These are phyloP conservation scores for Operophtera brumata DNA, from an alignment of 2,888 invertebrate species.

Conservation along the genomic window DNA sequence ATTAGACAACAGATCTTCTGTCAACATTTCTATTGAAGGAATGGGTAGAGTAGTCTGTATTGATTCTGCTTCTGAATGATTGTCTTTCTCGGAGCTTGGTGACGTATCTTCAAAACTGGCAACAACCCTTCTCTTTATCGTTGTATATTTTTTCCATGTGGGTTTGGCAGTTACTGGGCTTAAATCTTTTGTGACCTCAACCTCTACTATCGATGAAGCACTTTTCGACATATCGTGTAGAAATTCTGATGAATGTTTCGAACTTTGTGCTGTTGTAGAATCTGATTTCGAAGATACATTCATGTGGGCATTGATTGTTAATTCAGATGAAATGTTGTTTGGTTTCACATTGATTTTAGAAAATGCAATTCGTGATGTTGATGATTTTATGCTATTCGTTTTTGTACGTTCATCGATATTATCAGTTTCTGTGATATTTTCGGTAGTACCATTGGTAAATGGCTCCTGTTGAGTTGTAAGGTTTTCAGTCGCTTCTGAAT, in stretches of 20 bases:
- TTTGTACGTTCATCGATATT: background rate
- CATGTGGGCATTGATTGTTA: background rate
- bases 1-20: slow-evolving; percentile 20
- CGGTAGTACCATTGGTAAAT: background rate
- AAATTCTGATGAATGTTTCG: background rate
- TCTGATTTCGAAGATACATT: background rate
- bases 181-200: background rate
- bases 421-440: background rate
- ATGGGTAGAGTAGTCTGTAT: slow-evolving; percentile 40
- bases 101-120: slow-evolving; percentile 28
- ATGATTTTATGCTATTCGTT: background rate
- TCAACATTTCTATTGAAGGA: slow-evolving; percentile 43
- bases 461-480: background rate
- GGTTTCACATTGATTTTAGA: background rate
- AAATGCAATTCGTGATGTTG: background rate
- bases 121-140: slow-evolving; percentile 45
- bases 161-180: slow-evolving; percentile 30
- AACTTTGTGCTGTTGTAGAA: background rate
- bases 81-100: slow-evolving; percentile 27
- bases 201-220: slow-evolving; percentile 5
- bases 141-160: slow-evolving; percentile 49
- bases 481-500: slow-evolving; percentile 9
- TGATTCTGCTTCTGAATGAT: slow-evolving; percentile 45
- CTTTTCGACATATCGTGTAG: background rate
- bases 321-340: background rate